Evolutionary conservation across 2,888 invertebrate species (phyloP).

Genomic region (Drosophila sordidapex): DNA sequence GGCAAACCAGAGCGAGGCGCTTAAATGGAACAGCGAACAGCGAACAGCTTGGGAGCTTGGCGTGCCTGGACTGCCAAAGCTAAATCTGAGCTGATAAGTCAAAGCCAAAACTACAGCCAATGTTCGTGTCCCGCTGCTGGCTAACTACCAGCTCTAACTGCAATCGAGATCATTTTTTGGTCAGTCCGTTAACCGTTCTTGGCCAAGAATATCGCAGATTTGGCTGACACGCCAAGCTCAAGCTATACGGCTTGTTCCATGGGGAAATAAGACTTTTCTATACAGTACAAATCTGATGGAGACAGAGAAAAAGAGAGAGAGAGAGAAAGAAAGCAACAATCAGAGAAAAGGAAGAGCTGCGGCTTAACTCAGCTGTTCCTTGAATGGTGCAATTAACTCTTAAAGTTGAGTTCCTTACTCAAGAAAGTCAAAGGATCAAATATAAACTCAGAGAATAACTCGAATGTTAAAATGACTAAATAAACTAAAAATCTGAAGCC

Average conservation of each 20-base stretch:
- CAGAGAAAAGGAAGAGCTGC: not conserved
- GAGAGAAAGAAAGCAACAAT: not conserved
- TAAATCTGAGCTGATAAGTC: conserved; percentile 10
- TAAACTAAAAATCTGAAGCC: not conserved
- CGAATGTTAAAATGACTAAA: not conserved
- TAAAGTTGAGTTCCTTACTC: not conserved
- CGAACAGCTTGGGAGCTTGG: conserved; percentile 41
- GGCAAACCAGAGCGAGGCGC: conserved; percentile 24
- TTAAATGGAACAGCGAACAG: conserved; percentile 66
- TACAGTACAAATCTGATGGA: not conserved
- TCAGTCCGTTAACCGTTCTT: conserved; percentile 70
- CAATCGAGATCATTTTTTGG: conserved; percentile 66
- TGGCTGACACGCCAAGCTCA: conserved; percentile 63
- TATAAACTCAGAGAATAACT: not conserved
- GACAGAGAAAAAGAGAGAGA: not conserved
- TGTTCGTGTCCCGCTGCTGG: conserved; percentile 67
- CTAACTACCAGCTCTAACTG: conserved; percentile 23
- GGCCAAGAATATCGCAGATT: conserved; percentile 64
- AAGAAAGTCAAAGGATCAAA: not conserved
- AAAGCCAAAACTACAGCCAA: conserved; percentile 20
- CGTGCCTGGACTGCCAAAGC: conserved; percentile 66
- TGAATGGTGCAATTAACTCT: not conserved
- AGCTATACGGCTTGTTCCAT: conserved; percentile 10
- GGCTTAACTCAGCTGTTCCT: not conserved
- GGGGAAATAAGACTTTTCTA: conserved; percentile 13